Base-by-base conservation (phyloP, 2,113 vertebrate genomes). In the Gnathonemus longibarbis region DNA sequence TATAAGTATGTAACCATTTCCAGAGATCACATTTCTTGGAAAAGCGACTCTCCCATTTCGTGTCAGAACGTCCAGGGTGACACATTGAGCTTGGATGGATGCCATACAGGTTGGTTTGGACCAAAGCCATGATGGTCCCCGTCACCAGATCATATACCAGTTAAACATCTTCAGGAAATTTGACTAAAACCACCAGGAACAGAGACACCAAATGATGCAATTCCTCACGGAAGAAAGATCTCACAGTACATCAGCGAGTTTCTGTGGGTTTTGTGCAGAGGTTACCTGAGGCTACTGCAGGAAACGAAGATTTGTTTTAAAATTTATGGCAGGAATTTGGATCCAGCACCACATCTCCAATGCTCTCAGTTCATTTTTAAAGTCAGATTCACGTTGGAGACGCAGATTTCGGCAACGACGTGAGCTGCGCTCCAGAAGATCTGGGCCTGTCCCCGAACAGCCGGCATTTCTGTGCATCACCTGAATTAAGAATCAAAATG, bases 401-500 rank as follows among this genome's bases (percentile, higher is more conserved):
- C 10, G 27, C 66, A 39, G 13, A 10, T 80, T 89, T 35, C 7
- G 8, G 66, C 62, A 27, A 52, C 19, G 6, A 50, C n/a, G 35
- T 86, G 49, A 89, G 89, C 52, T 88, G 46, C 42, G 31, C n/a
- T 87, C 83, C n/a, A 46, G 49, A 66, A 45, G 27, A 50, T 91
- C 83, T 90, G 84, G 53, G 46, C 66, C 48, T 46, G 50, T 90
- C 89, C 27, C 62, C 31, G 58, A 89, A 70, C 17, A 49, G 84
- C 80, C 70, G 88, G 48, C 91, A 0, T 91, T 93, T 93, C 90
- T 92, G 89, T 93, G 91, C 93, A 95, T 94, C 84, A 94, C 95
- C 92, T 93, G 74, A 94, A 94, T 95, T 93, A 93, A 94, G 94
- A 92, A 93, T 92, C 91, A 5, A 93, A 92, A 93, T 92, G 89